These are phyloP conservation scores for Noctua janthe DNA, from an alignment of 2,888 invertebrate genomes.

Conservation along the genomic window DNA sequence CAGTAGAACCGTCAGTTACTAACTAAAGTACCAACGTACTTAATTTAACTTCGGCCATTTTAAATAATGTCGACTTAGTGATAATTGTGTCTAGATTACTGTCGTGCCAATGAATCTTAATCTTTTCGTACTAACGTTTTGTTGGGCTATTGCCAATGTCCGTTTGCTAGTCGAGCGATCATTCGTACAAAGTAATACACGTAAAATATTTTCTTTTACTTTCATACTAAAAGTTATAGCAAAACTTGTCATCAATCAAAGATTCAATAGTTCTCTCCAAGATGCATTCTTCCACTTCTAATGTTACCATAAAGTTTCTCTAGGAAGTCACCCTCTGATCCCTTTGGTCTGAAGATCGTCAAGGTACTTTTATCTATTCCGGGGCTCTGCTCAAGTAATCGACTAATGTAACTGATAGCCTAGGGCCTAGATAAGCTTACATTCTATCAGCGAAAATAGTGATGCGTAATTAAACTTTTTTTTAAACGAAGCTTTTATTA, in stretches of 20 bases:
- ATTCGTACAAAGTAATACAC: neutral
- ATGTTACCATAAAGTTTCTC: neutral
- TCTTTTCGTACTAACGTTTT: neutral
- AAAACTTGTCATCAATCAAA: neutral
- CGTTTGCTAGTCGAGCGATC: neutral
- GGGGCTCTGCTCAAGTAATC: neutral
- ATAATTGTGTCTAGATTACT: slow-evolving; percentile 14
- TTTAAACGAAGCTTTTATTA: too few species aligned
- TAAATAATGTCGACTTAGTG: neutral
- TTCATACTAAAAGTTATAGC: neutral
- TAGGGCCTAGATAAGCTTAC: too few species aligned
- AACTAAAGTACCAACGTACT: neutral
- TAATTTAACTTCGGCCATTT: neutral
- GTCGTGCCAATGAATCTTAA: slow-evolving; percentile 3
- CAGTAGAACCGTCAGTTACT: neutral
- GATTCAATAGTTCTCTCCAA: neutral
- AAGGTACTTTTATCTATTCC: neutral
- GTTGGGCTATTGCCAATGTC: slow-evolving; percentile 24
- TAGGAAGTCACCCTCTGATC: neutral
- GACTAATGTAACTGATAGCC: too few species aligned
- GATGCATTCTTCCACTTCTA: neutral
- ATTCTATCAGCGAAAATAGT: too few species aligned
- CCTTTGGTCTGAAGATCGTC: neutral
- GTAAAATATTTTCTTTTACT: neutral
- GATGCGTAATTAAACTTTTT: too few species aligned